Evolutionary conservation across 2,888 invertebrate genomes (phyloP).

Genomic region (Zygothrica quintamaculata): DNA sequence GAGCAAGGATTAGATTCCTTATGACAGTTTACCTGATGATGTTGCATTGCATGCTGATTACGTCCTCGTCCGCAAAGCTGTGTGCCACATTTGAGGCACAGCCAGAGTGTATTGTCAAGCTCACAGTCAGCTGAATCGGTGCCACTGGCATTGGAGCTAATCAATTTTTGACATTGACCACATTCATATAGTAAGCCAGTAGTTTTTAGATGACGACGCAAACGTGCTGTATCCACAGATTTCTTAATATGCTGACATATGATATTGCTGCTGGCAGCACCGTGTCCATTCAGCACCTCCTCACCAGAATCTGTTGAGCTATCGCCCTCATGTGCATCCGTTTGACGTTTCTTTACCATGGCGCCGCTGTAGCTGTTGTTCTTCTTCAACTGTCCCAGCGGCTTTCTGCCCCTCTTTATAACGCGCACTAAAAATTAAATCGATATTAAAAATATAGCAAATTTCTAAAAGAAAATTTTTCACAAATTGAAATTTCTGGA

Average conservation of each 20-base stretch:
- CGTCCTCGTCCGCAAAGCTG: conserved; percentile 90
- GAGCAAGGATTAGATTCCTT: no score
- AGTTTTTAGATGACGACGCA: conserved; percentile 87
- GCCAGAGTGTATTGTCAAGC: conserved; percentile 87
- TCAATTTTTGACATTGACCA: conserved; percentile 86
- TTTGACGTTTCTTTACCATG: conserved; percentile 91
- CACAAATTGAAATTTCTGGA: no score
- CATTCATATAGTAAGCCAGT: conserved; percentile 86
- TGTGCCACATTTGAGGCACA: conserved; percentile 92
- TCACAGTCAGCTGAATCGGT: conserved; percentile 80
- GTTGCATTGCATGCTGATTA: conserved; percentile 90
- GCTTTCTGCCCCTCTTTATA: conserved; percentile 25
- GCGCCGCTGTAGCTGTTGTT: conserved; percentile 27
- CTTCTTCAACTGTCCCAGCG: conserved; percentile 41
- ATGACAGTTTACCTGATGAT: conserved; percentile 86
- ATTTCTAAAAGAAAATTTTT: neutral
- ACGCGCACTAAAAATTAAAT: conserved; percentile 33
- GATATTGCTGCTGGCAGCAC: conserved; percentile 17
- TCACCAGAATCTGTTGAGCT: conserved; percentile 90
- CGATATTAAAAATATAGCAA: neutral
- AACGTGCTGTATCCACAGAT: conserved; percentile 87
- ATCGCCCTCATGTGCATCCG: conserved; percentile 88
- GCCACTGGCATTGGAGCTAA: conserved; percentile 76
- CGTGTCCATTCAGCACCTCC: conserved; percentile 85
- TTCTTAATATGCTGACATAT: conserved; percentile 89